Conservation (phyloP, 2,888 invertebrate species). For the Parelbella ahira region DNA sequence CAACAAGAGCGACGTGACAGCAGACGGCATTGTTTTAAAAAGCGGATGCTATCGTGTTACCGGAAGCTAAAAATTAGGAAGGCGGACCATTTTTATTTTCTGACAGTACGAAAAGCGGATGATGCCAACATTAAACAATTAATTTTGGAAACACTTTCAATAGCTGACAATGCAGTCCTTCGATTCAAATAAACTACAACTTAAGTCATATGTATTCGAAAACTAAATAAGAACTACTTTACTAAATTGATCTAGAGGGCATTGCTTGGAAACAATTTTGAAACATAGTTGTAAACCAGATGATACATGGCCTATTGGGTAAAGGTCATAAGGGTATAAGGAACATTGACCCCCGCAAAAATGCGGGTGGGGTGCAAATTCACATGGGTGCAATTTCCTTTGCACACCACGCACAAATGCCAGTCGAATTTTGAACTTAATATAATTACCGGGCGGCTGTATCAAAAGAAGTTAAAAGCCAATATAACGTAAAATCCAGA, state of each 20-base stretch:
- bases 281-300: background rate
- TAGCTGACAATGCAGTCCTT: too few relatives aligned
- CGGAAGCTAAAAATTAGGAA: constrained; percentile 23
- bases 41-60: constrained; percentile 21
- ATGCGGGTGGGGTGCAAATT: constrained; percentile 18
- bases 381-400: constrained; percentile 22
- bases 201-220: too few relatives aligned
- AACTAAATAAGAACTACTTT: too few relatives aligned
- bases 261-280: too few relatives aligned
- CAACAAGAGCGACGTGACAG: constrained; percentile 6
- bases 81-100: constrained; percentile 2
- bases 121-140: too few relatives aligned
- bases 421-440: constrained; percentile 6
- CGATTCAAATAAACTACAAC: too few relatives aligned
- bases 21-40: constrained; percentile 19
- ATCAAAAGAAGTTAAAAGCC: constrained; percentile 3
- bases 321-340: constrained; percentile 14
- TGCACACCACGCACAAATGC: constrained; percentile 11
- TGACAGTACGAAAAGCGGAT: background rate
- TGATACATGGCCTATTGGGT: background rate
- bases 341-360: constrained; percentile 21
- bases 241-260: too few relatives aligned
- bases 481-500: constrained; percentile 4
- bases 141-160: too few relatives aligned
- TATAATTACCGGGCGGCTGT: background rate